Percentiles rank a stretch among this genome's conserved stretches.
phyloP scores from a whole-genome alignment of 2,113 vertebrate genomes.

The Castor canadensis region DNA sequence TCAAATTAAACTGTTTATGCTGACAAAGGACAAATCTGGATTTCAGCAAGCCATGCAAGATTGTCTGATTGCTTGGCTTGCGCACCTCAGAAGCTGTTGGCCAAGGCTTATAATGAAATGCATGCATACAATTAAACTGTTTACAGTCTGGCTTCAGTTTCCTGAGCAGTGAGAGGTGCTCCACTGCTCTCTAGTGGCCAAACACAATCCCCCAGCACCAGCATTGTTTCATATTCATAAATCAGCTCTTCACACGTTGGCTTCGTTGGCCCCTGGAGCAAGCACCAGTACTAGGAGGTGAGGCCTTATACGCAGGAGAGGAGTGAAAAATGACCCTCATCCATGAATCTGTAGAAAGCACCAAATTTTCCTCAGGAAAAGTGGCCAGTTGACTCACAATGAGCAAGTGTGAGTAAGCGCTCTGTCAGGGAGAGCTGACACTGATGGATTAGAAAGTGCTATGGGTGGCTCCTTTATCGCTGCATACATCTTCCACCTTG shows the following conservation, averaged over 20 bases:
- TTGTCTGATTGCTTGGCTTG: conserved; percentile 92
- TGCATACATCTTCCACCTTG: conserved; percentile 70
- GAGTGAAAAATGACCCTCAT: conserved; percentile 87
- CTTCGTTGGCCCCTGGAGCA: conserved; percentile 78
- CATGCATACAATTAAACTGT: conserved; percentile 91
- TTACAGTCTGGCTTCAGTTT: conserved; percentile 77
- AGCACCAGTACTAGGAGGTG: conserved; percentile 76
- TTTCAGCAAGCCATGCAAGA: conserved; percentile 95
- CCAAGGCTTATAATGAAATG: conserved; percentile 92
- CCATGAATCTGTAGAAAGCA: conserved; percentile 78
- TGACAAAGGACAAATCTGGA: conserved; percentile 97
- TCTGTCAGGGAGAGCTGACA: conserved; percentile 90
- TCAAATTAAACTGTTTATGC: conserved; percentile 98
- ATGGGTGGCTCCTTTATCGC: conserved; percentile 78
- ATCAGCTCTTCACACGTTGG: conserved; percentile 84
- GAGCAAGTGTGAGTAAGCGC: conserved; percentile 90
- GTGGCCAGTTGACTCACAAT: conserved; percentile 92
- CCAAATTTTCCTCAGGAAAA: conserved; percentile 83
- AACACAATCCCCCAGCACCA: conserved; percentile 76
- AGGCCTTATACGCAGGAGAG: conserved; percentile 78
- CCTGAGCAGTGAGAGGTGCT: conserved; percentile 68
- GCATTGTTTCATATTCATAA: conserved; percentile 85
- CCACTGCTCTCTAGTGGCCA: conserved; percentile 85
- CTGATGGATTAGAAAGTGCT: conserved; percentile 91
- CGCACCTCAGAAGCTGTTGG: conserved; percentile 85